Evolutionary conservation across 1,140 invertebrate genomes (phyloP).

Genomic region (Leptinotarsa texana): DNA sequence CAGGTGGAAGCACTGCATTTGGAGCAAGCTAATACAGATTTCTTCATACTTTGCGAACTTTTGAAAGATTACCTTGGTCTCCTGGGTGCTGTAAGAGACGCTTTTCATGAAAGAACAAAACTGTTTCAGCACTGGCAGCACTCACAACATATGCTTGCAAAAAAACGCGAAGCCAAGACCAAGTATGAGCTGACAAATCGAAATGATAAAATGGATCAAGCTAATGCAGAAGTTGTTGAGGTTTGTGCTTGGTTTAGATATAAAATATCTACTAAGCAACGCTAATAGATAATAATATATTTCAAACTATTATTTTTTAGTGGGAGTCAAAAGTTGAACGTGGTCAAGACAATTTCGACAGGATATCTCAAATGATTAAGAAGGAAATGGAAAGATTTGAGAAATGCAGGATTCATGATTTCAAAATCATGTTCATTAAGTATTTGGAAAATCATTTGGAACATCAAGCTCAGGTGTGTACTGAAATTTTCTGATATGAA

Average conservation of each 20-base stretch:
- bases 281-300: too few relatives aligned
- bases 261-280: not conserved
- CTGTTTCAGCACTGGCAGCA: conserved; percentile 98
- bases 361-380: conserved; percentile 94
- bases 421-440: conserved; percentile 85
- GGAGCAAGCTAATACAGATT: conserved; percentile 94
- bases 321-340: conserved; percentile 96
- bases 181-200: conserved; percentile 84
- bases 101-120: conserved; percentile 98
- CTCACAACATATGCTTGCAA: conserved; percentile 90
- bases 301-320: conserved; percentile 54
- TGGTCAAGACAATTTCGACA: conserved; percentile 95
- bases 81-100: conserved; percentile 92
- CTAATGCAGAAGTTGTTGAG: conserved; percentile 88
- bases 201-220: conserved; percentile 87
- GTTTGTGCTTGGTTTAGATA: conserved; percentile 58
- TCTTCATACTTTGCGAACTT: conserved; percentile 90
- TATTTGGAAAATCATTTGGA: conserved; percentile 94
- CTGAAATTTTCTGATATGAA: not conserved
- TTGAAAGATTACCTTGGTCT: conserved; percentile 95
- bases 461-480: conserved; percentile 87
- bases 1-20: conserved; percentile 83
- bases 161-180: conserved; percentile 92
- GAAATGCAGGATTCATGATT: conserved; percentile 83
- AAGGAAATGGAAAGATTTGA: conserved; percentile 95